Percentiles rank a stretch among this genome's conserved stretches.
Conservation (phyloP, 2,888 invertebrate species). For the Asteroscopus sphinx region DNA sequence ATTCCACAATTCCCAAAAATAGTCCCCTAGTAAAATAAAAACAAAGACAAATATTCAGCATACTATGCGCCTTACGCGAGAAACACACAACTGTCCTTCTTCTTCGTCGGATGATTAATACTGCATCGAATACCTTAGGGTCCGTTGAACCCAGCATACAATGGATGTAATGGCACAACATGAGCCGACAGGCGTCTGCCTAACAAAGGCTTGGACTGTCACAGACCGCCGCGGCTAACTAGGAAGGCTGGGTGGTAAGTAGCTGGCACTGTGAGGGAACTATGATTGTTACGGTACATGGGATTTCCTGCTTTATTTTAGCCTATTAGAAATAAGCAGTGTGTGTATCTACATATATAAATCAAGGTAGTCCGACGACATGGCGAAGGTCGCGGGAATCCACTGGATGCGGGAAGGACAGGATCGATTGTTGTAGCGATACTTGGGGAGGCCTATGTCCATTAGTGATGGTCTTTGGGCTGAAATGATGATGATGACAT, state of each 20-base stretch:
- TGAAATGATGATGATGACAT: too few relatives aligned
- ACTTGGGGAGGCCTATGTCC: too few relatives aligned
- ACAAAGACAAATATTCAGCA: neutral
- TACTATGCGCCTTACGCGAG: constrained; percentile 8
- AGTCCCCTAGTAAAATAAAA: too few relatives aligned
- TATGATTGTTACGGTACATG: neutral
- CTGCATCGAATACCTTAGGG: constrained; percentile 60
- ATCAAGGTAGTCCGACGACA: too few relatives aligned
- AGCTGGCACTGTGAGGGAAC: constrained; percentile 36
- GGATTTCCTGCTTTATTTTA: neutral
- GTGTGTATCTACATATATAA: too few relatives aligned
- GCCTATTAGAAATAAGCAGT: too few relatives aligned
- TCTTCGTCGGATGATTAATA: constrained; percentile 63
- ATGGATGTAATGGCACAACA: constrained; percentile 72
- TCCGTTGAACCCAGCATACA: constrained; percentile 73
- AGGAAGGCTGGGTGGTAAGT: constrained; percentile 63
- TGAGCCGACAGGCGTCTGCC: constrained; percentile 70
- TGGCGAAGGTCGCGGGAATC: too few relatives aligned
- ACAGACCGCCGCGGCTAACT: constrained; percentile 66
- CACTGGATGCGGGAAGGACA: too few relatives aligned
- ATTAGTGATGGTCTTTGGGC: too few relatives aligned
- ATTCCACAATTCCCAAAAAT: too few relatives aligned
- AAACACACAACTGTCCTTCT: constrained; percentile 38
- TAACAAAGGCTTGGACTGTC: constrained; percentile 74
- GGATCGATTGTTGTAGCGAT: too few relatives aligned